Percentiles rank a stretch among this genome's conserved stretches.
Evolutionary conservation across 2,113 vertebrate species (phyloP).

Genomic region (Pipra filicauda): DNA sequence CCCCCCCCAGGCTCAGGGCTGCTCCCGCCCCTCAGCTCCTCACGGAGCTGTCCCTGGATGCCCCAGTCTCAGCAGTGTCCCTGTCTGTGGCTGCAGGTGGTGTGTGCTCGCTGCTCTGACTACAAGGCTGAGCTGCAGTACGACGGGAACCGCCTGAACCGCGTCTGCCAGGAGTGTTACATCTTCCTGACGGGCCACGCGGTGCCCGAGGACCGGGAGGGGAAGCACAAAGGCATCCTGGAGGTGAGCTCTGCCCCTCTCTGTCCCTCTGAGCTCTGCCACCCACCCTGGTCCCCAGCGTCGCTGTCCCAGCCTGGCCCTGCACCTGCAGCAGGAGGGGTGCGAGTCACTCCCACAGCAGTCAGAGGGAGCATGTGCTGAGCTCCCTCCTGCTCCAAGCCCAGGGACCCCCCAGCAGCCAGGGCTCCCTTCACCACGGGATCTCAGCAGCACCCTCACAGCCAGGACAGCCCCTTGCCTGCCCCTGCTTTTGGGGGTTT

Average conservation of each 20-base stretch:
- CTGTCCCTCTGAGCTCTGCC: neutral
- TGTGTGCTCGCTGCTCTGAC: slow-evolving; percentile 77
- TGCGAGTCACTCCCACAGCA: neutral
- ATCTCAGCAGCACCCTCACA: neutral
- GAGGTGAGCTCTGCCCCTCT: slow-evolving; percentile 60
- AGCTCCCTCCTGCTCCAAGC: neutral
- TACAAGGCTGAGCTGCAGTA: slow-evolving; percentile 71
- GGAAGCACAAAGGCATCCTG: slow-evolving; percentile 69
- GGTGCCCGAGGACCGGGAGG: slow-evolving; percentile 32
- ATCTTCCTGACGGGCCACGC: slow-evolving; percentile 59
- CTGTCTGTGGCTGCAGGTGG: slow-evolving; percentile 63
- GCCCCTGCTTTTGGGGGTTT: neutral
- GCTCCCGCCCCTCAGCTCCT: neutral
- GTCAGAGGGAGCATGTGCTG: neutral
- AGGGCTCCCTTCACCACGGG: fast-evolving
- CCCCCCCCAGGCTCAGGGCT: neutral
- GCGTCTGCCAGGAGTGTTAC: slow-evolving; percentile 74
- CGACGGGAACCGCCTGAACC: slow-evolving; percentile 56
- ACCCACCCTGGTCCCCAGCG: neutral
- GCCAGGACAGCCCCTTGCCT: neutral
- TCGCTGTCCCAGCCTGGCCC: neutral
- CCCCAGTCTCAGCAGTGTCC: neutral
- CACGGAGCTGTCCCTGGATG: neutral
- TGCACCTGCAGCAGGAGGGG: neutral
- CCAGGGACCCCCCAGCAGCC: neutral